These are phyloP conservation scores for Sisor rabdophorus DNA, from an alignment of 2,113 vertebrate genomes.

Conservation along the genomic window DNA sequence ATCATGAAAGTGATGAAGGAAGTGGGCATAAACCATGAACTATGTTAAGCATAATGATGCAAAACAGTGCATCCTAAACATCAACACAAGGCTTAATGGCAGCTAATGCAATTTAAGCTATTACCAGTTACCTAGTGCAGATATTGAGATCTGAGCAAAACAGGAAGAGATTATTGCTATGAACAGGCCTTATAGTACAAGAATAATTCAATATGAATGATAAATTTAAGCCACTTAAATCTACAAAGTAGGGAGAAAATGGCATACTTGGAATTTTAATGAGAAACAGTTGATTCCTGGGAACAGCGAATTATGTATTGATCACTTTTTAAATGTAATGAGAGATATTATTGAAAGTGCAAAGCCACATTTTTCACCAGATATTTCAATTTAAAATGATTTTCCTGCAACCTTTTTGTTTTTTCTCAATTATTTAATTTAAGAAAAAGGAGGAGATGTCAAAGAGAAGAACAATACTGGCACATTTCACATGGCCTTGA, in stretches of 20 bases:
- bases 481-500: not conserved
- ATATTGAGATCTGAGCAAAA: not conserved
- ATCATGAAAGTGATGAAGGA: conserved; percentile 1
- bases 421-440: not conserved
- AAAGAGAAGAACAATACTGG: not conserved
- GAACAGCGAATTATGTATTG: not conserved
- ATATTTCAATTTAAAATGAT: not conserved
- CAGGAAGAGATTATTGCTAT: not conserved
- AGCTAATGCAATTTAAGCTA: not conserved
- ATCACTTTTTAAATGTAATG: not conserved
- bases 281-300: not conserved
- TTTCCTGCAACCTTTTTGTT: not conserved
- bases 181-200: not conserved
- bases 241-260: not conserved
- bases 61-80: not conserved
- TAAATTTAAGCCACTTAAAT: not conserved
- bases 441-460: too few species aligned
- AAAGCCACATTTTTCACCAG: not conserved
- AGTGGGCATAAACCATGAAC: not conserved
- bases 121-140: not conserved
- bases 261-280: not conserved
- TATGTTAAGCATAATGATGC: not conserved
- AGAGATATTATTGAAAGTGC: not conserved
- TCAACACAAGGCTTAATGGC: not conserved
- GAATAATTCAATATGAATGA: not conserved